A percentile compares a stretch with the other conserved stretches of the same genome.
Evolutionary conservation across 1,140 invertebrate genomes (phyloP).

Genomic region (Brachionus calyciflorus): DNA sequence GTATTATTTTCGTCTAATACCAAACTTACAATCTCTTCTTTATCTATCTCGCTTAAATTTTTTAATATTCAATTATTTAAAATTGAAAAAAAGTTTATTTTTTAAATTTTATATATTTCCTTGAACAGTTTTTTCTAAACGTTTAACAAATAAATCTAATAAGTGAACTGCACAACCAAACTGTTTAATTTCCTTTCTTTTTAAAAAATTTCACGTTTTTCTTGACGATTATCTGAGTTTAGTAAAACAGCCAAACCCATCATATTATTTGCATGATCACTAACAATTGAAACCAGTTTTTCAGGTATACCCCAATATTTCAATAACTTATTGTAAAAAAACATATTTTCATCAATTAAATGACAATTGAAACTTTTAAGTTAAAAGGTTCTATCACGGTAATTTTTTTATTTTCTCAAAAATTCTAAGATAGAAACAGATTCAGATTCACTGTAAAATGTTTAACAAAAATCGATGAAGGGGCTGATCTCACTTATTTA

Average conservation of each 20-base stretch:
- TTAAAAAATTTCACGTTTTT: not conserved
- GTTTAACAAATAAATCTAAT: constrained; percentile 5
- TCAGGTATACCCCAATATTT: not conserved
- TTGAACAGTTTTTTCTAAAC: not conserved
- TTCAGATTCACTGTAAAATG: too few species aligned
- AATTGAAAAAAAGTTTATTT: too few species aligned
- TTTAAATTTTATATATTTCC: too few species aligned
- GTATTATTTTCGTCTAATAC: not conserved
- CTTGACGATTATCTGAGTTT: not conserved
- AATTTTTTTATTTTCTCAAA: too few species aligned
- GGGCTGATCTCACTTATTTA: too few species aligned
- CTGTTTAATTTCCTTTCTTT: not conserved
- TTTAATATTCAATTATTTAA: too few species aligned
- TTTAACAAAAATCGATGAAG: too few species aligned
- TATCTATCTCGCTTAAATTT: not conserved
- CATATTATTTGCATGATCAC: not conserved
- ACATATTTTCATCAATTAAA: not conserved
- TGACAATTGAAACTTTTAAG: not conserved
- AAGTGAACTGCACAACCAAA: constrained; percentile 8
- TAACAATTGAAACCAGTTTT: constrained; percentile 1
- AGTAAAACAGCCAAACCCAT: not conserved
- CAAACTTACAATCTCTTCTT: not conserved
- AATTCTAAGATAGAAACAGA: too few species aligned
- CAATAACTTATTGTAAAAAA: too few species aligned
- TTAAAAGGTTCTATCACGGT: too few species aligned